These are phyloP conservation scores for Liparis tanakae DNA, from an alignment of 2,797 vertebrate genomes.

Conservation along the genomic window DNA sequence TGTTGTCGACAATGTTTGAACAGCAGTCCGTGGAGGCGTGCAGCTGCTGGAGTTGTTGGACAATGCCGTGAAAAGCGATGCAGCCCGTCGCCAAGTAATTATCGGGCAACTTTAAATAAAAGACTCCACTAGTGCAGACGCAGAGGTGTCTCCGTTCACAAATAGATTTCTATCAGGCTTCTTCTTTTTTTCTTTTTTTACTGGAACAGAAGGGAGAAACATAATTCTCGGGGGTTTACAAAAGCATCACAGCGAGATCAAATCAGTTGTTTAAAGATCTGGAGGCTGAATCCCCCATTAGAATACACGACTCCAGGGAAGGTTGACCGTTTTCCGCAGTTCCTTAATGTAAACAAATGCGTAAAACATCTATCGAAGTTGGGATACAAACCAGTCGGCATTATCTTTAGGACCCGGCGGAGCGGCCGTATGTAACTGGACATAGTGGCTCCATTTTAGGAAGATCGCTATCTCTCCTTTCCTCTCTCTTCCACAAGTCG, in stretches of 20 bases:
- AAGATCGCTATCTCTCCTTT: slow-evolving; percentile 79
- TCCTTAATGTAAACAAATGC: not conserved
- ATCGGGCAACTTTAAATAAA: slow-evolving; percentile 26
- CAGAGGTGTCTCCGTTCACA: not conserved
- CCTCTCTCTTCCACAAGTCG: slow-evolving; percentile 49
- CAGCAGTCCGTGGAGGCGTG: not conserved
- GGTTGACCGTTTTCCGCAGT: not conserved
- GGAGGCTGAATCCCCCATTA: not conserved
- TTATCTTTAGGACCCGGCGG: slow-evolving; percentile 90
- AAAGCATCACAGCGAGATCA: not conserved
- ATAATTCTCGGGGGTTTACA: not conserved
- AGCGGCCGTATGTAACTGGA: slow-evolving; percentile 79
- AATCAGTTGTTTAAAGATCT: not conserved
- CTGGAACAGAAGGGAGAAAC: not conserved
- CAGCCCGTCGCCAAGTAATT: slow-evolving; percentile 12
- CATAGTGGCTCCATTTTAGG: slow-evolving; percentile 84
- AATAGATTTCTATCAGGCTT: not conserved
- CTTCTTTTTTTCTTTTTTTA: not conserved
- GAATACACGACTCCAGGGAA: not conserved
- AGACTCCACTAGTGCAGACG: not conserved
- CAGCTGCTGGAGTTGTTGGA: slow-evolving; percentile 17
- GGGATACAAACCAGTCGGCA: slow-evolving; percentile 12
- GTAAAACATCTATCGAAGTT: slow-evolving; percentile 30
- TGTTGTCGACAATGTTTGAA: not conserved
- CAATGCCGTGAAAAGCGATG: slow-evolving; percentile 6